Evolutionary conservation across 1,140 invertebrate genomes (phyloP).

Genomic region (Leptinotarsa defecta): DNA sequence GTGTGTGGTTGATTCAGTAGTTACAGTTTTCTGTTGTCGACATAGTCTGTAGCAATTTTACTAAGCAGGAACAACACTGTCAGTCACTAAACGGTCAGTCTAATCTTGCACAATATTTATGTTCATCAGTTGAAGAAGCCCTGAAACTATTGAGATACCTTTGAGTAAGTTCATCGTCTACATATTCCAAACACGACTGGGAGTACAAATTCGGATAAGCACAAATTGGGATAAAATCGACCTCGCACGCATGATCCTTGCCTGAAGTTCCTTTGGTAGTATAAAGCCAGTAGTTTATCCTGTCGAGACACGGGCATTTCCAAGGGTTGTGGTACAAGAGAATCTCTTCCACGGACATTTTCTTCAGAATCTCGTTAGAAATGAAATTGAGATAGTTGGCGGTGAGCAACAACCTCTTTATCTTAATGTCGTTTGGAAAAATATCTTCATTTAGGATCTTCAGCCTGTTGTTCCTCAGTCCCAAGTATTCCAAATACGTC

Average conservation of each 20-base stretch:
- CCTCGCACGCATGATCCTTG: background rate
- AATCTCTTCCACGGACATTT: slow-evolving; percentile 34
- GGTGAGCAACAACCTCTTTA: slow-evolving; percentile 30
- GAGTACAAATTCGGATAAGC: slow-evolving; percentile 19
- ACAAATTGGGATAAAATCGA: slow-evolving; percentile 28
- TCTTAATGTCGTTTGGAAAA: slow-evolving; percentile 34
- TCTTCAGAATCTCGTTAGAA: slow-evolving; percentile 34
- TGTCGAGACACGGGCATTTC: slow-evolving; percentile 38
- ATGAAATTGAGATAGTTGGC: slow-evolving; percentile 38
- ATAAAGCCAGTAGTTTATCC: slow-evolving; percentile 34
- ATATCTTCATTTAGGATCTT: slow-evolving; percentile 30
- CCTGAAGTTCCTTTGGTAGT: slow-evolving; percentile 28
- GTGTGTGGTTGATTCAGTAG: no score
- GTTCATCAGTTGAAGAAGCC: background rate
- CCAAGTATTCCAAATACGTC: slow-evolving; percentile 30
- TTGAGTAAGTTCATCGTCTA: slow-evolving; percentile 29
- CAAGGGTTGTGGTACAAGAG: slow-evolving; percentile 36
- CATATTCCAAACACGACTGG: slow-evolving; percentile 30
- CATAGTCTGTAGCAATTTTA: no score
- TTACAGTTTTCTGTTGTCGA: no score
- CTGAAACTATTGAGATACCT: background rate
- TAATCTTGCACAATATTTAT: background rate
- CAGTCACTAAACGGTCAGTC: background rate
- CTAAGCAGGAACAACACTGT: no score
- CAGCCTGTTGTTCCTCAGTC: slow-evolving; percentile 34